Percentiles rank a stretch among this genome's conserved stretches.
These are phyloP conservation scores for Rhyacophila evoluta DNA, from an alignment of 2,888 invertebrate genomes.

Conservation along the genomic window DNA sequence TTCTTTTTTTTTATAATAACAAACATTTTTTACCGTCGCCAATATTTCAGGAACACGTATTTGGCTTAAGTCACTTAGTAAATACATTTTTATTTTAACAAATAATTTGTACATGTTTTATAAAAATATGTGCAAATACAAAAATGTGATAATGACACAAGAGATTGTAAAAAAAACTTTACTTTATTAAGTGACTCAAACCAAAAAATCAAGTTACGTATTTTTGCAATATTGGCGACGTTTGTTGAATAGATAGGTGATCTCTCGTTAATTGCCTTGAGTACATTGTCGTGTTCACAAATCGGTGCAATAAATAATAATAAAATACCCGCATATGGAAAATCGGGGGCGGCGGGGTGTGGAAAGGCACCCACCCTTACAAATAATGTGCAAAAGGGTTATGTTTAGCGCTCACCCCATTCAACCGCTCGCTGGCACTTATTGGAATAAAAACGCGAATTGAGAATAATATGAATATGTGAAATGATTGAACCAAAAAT, in stretches of 20 bases:
- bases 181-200: too few relatives aligned
- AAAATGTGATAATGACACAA: too few relatives aligned
- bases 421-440: slow-evolving; percentile 29
- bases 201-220: too few relatives aligned
- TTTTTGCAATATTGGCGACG: too few relatives aligned
- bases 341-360: slow-evolving; percentile 32
- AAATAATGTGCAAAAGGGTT: slow-evolving; percentile 44
- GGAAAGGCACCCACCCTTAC: slow-evolving; percentile 33
- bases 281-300: slow-evolving; percentile 11
- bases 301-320: slow-evolving; percentile 48
- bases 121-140: too few relatives aligned
- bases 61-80: too few relatives aligned
- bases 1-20: too few relatives aligned
- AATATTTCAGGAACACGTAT: too few relatives aligned
- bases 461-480: slow-evolving; percentile 20
- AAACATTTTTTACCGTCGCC: too few relatives aligned
- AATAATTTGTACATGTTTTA: too few relatives aligned
- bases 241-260: not conserved
- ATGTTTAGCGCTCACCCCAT: slow-evolving; percentile 30
- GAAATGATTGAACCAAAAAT: slow-evolving; percentile 19
- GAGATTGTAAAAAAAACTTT: too few relatives aligned
- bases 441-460: slow-evolving; percentile 35
- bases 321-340: slow-evolving; percentile 42
- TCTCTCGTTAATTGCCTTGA: not conserved
- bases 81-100: too few relatives aligned